Evolutionary conservation across 2,113 vertebrate species (phyloP), one percentile per base, ranked within the genome.

Genomic region (Rattus rattus): DNA sequence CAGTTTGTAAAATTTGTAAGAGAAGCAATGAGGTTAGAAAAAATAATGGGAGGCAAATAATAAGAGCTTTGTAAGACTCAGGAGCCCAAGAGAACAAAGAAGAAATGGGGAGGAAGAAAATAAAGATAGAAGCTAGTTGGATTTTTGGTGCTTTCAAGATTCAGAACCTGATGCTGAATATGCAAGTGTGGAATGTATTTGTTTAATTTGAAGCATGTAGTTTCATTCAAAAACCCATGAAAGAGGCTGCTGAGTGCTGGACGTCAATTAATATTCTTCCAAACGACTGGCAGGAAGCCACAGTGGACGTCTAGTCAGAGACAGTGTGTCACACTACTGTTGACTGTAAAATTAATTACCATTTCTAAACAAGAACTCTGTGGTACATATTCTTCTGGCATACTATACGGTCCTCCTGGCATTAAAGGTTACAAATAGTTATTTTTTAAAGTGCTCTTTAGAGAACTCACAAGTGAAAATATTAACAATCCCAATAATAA

Each of bases 331-430:
- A 98, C 95, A 97, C 94, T 96, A 87, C 96, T 86, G 94, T 97
- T 98, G 97, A 98, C 97, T 98, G 95, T 94, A 98, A 98, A 97
- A 98, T 98, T 98, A 97, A 98, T 98, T 98, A 98, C 97, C 97
- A 98, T 98, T 98, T 98, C 96, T 98, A 97, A 98, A 97, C 79
- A 97, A 97, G 97, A 98, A 97, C 94, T 95, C 96, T 96, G 96
- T 92, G 92, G 94, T 96, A 90, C 97, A 97, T 97, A 96, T 96
- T 97, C 96, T 97, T 97, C 94, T 97, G 96, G 87, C 98, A 92
- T 94, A 90, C 80, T 93, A 43, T 76, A 90, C 56, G 95, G 91
- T 65, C 92, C 95, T 97, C 91, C 93, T 97, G 92, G 79, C 87
- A 88, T 92, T 96, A 96, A 96, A 97, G 91, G 91, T 96, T 97